A percentile compares a stretch with the other conserved stretches of the same genome.
Conservation (phyloP, 1,140 invertebrate species). For the Drusus annulatus region DNA sequence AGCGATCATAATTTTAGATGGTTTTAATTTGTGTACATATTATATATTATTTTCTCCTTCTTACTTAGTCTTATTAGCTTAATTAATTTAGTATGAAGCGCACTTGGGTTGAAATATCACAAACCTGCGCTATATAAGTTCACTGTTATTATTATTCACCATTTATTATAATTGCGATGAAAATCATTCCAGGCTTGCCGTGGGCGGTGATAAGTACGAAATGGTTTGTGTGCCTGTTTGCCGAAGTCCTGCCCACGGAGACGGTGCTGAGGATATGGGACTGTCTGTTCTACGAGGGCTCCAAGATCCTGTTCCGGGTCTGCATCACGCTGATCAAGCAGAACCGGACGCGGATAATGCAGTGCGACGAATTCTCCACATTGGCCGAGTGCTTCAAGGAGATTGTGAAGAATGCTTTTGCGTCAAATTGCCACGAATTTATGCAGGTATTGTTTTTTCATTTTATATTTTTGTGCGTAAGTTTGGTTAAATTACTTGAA, state of each 20-base stretch:
- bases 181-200: constrained; percentile 74
- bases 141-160: no score
- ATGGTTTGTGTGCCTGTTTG: constrained; percentile 95
- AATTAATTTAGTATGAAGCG: no score
- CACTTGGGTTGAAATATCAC: no score
- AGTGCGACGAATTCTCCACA: constrained; percentile 82
- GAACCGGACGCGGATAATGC: constrained; percentile 79
- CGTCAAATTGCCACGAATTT: constrained; percentile 87
- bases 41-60: no score
- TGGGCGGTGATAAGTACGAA: constrained; percentile 93
- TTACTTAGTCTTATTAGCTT: no score
- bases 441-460: constrained; percentile 77
- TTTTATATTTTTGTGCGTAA: no score
- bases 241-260: constrained; percentile 92
- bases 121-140: no score
- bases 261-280: constrained; percentile 95
- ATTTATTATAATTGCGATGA: no score
- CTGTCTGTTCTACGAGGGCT: constrained; percentile 94
- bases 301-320: constrained; percentile 89
- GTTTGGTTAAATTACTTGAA: no score
- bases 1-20: no score
- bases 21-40: no score
- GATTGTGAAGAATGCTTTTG: constrained; percentile 80
- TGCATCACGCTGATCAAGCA: constrained; percentile 86
- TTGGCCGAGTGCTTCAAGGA: constrained; percentile 84